Evolutionary conservation across 2,888 invertebrate genomes (phyloP), one percentile per base, ranked within the genome.

Genomic region (Andrena camellia): DNA sequence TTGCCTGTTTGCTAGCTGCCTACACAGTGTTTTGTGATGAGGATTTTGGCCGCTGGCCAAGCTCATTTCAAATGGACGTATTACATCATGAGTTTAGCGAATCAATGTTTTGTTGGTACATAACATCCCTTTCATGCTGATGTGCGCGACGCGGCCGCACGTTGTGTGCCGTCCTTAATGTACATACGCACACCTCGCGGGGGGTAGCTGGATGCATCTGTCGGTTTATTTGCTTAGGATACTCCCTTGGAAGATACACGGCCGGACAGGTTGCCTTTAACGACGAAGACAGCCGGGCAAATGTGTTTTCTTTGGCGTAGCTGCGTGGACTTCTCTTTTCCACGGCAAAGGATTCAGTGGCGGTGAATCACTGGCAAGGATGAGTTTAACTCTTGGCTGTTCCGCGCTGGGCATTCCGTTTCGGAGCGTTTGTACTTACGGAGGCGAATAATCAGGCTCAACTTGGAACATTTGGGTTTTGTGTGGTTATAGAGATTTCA

Each of bases 21-120:
- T 90, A 90, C 90, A 89, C 90, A 81, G 86, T 90, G 91, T 91
- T 91, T 92, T 90, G 90, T 90, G 91, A 92, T 88, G 91, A 90
- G 89, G 89, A 92, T 90, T 89, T 88, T 93, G 93, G 93, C 90
- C 78, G 70, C 31, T 72, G 83, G 91, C 93, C 93, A 93, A 92
- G 90, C 92, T 93, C 93, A 91, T 93, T 93, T 92, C 92, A 89
- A 92, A 93, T 92, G 91, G 92, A 91, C 92, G 92, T 92, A 92
- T 93, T 93, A 92, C 92, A 92, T 92, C 91, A 92, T 91, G 92
- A 91, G 90, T 92, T 92, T 92, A 92, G 92, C 90, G 91, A 93
- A 92, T 93, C 92, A 91, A 93, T 93, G 92, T 91, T 91, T 92
- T 90, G 90, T 90, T 86, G 86, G 88, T 86, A 86, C 85, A 88